Evolutionary conservation across 2,888 invertebrate genomes (phyloP).

Genomic region (Cosmia trapezina): DNA sequence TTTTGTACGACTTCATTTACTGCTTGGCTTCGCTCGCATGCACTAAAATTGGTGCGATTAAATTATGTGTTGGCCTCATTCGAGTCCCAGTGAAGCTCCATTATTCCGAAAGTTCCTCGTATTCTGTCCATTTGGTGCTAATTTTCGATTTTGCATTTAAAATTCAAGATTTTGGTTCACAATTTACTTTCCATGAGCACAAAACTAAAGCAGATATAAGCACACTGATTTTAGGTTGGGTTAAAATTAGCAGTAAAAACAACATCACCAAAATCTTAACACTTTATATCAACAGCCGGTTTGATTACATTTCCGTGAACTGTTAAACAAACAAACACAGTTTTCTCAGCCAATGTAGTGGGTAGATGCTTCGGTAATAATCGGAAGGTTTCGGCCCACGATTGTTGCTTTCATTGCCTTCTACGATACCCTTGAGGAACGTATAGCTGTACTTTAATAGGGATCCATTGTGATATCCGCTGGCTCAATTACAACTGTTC

Average conservation of each 20-base stretch:
- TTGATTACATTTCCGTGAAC: conserved; percentile 46
- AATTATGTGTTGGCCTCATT: conserved; percentile 39
- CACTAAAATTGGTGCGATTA: conserved; percentile 39
- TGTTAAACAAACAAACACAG: conserved; percentile 30
- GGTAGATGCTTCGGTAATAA: conserved; percentile 57
- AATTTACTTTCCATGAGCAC: conserved; percentile 1
- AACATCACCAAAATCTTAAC: conserved; percentile 39
- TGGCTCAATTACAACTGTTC: conserved; percentile 71
- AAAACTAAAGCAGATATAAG: not conserved
- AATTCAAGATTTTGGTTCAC: conserved; percentile 1
- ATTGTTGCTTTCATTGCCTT: conserved; percentile 60
- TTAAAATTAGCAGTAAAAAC: conserved; percentile 12
- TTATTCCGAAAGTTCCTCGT: conserved; percentile 6
- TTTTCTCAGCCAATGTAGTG: conserved; percentile 54
- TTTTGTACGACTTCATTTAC: conserved; percentile 46
- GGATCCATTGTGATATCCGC: conserved; percentile 81
- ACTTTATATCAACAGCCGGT: conserved; percentile 37
- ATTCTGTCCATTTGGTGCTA: conserved; percentile 14
- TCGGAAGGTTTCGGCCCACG: conserved; percentile 56
- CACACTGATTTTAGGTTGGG: conserved; percentile 2
- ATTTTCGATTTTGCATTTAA: conserved; percentile 34
- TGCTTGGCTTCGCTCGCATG: conserved; percentile 32
- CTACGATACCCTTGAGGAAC: conserved; percentile 77
- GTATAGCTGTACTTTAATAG: conserved; percentile 80
- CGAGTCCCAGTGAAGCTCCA: conserved; percentile 14